phyloP scores from a whole-genome alignment of 2,113 vertebrate genomes.

The Oreochromis niloticus region DNA sequence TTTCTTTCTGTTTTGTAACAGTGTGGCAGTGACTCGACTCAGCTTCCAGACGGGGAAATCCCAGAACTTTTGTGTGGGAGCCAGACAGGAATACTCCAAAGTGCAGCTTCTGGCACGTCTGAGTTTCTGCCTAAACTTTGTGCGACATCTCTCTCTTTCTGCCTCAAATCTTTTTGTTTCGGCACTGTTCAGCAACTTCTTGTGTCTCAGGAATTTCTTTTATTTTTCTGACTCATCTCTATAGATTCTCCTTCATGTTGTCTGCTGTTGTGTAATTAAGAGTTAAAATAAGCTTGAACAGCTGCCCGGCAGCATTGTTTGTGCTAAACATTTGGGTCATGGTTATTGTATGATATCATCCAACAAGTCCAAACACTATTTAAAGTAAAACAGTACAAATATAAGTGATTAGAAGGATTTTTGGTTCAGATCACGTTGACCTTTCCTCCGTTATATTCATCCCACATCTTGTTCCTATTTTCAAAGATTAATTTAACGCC shows the following conservation, averaged over 20 bases:
- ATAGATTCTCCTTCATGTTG: background rate
- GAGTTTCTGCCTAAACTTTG: slow-evolving; percentile 40
- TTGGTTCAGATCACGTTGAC: slow-evolving; percentile 3
- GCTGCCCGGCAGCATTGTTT: background rate
- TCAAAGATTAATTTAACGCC: slow-evolving; percentile 47
- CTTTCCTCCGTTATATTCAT: background rate
- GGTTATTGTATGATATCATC: background rate
- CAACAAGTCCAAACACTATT: background rate
- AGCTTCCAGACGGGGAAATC: background rate
- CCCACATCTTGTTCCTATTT: slow-evolving; percentile 60
- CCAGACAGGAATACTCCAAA: slow-evolving; percentile 44
- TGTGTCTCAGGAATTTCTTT: background rate
- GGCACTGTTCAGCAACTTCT: background rate
- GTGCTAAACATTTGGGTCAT: background rate
- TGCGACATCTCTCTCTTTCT: background rate
- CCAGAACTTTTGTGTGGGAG: slow-evolving; percentile 20
- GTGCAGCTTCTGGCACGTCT: slow-evolving; percentile 47
- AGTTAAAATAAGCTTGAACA: background rate
- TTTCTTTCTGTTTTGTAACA: background rate
- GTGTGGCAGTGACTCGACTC: background rate
- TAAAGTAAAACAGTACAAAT: background rate
- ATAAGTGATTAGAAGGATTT: background rate
- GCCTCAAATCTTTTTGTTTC: background rate
- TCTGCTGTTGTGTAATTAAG: background rate
- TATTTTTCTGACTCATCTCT: background rate